Conservation (phyloP, 2,888 invertebrate species). For the Nephrotoma guestfalica region DNA sequence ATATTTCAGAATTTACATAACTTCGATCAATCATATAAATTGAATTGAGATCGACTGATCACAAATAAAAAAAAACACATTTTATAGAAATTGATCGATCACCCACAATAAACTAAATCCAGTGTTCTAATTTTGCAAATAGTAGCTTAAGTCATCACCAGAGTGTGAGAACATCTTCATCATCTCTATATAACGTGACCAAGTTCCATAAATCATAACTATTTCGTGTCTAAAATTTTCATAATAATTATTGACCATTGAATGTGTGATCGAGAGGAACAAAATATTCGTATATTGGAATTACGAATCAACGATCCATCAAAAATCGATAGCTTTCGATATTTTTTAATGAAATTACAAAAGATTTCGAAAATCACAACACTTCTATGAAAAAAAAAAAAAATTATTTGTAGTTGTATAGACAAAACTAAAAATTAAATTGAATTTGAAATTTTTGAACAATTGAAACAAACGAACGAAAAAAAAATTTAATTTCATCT, state of each 20-base stretch:
- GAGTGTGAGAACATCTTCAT: not conserved
- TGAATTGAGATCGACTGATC: not conserved
- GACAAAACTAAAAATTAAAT: not conserved
- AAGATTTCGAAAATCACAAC: not conserved
- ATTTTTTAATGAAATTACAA: not conserved
- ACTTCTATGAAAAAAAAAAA: not conserved
- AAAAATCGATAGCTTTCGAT: not conserved
- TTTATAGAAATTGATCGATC: not conserved
- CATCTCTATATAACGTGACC: not conserved
- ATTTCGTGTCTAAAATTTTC: not conserved
- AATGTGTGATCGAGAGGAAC: slow-evolving; percentile 3
- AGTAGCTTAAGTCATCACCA: not conserved
- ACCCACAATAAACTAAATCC: not conserved
- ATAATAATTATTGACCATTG: not conserved
- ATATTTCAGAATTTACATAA: not conserved
- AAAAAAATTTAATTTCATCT: not conserved
- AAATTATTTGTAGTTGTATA: not conserved
- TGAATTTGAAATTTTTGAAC: not conserved
- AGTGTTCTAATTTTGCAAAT: not conserved
- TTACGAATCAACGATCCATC: not conserved
- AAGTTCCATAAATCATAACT: not conserved
- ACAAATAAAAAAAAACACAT: not conserved
- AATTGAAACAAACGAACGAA: not conserved
- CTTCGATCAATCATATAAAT: not conserved
- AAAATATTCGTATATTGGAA: not conserved